Conservation (phyloP, 2,113 vertebrate species). For the Lepus timidus region DNA sequence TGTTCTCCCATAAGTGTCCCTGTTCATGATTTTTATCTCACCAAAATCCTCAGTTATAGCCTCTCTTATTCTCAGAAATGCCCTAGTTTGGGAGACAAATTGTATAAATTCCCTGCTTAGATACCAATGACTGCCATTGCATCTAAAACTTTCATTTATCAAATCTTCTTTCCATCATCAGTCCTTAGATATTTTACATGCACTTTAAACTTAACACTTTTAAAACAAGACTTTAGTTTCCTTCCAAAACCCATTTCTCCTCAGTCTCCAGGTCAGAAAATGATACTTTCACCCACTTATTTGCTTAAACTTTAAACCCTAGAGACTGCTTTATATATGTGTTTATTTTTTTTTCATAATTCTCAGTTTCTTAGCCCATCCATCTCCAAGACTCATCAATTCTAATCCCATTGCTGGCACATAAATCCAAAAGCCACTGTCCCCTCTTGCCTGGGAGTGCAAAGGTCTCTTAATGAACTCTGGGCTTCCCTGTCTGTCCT, state of each 20-base stretch:
- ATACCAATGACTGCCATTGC: background rate
- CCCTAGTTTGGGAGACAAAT: background rate
- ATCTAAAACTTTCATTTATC: background rate
- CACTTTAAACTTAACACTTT: conserved; percentile 11
- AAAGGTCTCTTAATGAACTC: background rate
- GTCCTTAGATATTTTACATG: background rate
- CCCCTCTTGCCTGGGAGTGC: background rate
- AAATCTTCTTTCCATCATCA: background rate
- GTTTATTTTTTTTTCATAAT: background rate
- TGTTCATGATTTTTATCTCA: background rate
- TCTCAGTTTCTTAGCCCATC: background rate
- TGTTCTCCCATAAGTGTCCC: no score
- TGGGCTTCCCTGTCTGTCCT: background rate
- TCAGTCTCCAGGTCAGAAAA: background rate
- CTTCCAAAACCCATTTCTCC: background rate
- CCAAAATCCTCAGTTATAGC: background rate
- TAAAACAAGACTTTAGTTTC: background rate
- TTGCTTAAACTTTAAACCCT: background rate
- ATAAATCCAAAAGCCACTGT: background rate
- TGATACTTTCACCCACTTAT: background rate
- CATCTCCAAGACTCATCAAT: background rate
- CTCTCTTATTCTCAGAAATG: background rate
- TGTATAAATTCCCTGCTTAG: background rate
- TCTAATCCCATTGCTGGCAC: background rate
- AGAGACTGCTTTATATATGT: background rate